phyloP scores from a whole-genome alignment of 1,140 invertebrate genomes.

The Nylanderia fulva region DNA sequence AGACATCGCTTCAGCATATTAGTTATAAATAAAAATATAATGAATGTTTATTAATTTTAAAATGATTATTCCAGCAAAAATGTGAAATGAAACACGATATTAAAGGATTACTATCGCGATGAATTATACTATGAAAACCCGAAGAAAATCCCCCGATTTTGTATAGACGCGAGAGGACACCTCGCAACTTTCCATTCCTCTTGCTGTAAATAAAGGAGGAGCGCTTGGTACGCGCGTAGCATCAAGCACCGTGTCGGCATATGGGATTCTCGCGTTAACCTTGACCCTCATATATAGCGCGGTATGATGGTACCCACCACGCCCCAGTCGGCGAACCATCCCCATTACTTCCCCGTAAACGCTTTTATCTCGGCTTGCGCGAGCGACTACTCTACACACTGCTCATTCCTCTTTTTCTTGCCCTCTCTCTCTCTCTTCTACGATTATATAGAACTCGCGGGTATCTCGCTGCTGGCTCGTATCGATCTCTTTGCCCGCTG shows the following conservation, averaged over 20 bases:
- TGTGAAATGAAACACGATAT: not conserved
- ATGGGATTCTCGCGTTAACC: conserved; percentile 66
- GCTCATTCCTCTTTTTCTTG: not conserved
- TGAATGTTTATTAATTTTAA: too few relatives aligned
- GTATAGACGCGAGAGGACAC: not conserved
- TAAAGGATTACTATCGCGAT: not conserved
- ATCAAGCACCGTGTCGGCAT: conserved; percentile 37
- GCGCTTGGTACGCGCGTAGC: not conserved
- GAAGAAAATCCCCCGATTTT: not conserved
- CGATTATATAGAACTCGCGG: conserved; percentile 59
- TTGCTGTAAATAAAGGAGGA: conserved; percentile 1
- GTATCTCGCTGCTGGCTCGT: conserved; percentile 50
- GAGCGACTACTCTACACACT: conserved; percentile 7
- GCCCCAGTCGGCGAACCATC: conserved; percentile 57
- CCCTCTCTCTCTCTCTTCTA: not conserved
- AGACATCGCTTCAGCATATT: too few relatives aligned
- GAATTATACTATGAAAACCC: not conserved
- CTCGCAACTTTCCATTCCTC: not conserved
- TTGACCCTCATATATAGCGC: conserved; percentile 67
- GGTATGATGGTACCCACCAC: conserved; percentile 58
- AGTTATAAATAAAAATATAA: too few relatives aligned
- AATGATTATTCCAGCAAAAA: not conserved
- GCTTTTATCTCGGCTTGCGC: conserved; percentile 43
- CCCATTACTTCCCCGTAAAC: conserved; percentile 29
- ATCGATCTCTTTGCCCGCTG: conserved; percentile 52